A percentile compares a stretch with the other conserved stretches of the same genome.
Conservation (phyloP, 1,140 invertebrate species). For the Acromyrmex heyeri region DNA sequence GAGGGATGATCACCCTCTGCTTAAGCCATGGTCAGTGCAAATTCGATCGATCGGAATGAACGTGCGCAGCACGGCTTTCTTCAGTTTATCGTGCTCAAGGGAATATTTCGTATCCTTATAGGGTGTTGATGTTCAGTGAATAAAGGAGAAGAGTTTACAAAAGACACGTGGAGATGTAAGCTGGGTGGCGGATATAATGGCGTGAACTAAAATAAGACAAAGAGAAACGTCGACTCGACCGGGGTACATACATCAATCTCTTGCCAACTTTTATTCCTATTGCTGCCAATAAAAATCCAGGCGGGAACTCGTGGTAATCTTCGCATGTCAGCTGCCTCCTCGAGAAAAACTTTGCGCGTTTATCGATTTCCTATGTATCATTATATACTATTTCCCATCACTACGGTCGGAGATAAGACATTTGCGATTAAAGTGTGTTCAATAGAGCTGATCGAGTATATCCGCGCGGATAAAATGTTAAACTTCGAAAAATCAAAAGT, state of each 20-base stretch:
- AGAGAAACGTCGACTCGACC: conserved; percentile 1
- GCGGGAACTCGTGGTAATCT: conserved; percentile 56
- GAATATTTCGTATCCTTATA: conserved; percentile 1
- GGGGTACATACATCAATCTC: conserved; percentile 62
- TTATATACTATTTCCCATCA: conserved; percentile 54
- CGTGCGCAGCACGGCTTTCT: conserved; percentile 30
- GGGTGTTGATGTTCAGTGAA: neutral
- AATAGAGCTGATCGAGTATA: conserved; percentile 35
- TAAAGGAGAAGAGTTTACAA: conserved; percentile 3
- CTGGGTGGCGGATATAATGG: neutral
- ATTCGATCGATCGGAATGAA: conserved; percentile 53
- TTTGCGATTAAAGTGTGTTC: conserved; percentile 43
- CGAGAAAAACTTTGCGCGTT: conserved; percentile 56
- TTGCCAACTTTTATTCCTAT: conserved; percentile 54
- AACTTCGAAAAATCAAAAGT: neutral
- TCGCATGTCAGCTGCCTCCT: conserved; percentile 59
- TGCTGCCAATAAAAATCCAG: conserved; percentile 65
- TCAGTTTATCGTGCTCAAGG: conserved; percentile 34
- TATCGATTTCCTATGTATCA: conserved; percentile 64
- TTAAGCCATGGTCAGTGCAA: conserved; percentile 48
- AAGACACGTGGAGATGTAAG: neutral
- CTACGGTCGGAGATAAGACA: conserved; percentile 28
- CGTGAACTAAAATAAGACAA: conserved; percentile 36
- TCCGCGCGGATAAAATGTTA: conserved; percentile 18
- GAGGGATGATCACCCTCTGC: conserved; percentile 18